Evolutionary conservation across 2,888 invertebrate genomes (phyloP).

Genomic region (Acanthosoma haemorrhoidale): DNA sequence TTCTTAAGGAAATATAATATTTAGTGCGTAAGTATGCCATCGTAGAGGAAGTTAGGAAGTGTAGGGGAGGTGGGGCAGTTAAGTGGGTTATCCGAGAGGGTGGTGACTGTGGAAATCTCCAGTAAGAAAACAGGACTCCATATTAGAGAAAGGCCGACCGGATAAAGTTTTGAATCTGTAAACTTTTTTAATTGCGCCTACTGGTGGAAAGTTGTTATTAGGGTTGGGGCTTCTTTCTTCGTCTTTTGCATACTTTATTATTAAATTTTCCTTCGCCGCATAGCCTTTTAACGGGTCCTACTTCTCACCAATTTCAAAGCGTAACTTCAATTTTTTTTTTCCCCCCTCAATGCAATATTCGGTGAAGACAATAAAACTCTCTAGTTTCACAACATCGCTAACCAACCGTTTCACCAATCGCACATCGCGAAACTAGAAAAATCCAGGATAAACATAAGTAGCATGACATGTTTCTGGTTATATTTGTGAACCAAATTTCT

Average conservation of each 20-base stretch:
- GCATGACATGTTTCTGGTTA: too few species aligned
- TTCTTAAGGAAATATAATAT: slow-evolving; percentile 2
- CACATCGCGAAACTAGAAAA: too few species aligned
- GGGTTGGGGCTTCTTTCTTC: neutral
- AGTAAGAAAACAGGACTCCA: neutral
- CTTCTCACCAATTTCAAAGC: neutral
- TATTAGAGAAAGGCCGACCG: neutral
- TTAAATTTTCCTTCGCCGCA: neutral
- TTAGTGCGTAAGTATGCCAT: neutral
- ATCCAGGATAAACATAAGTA: too few species aligned
- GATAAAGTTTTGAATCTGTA: neutral
- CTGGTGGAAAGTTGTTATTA: slow-evolving; percentile 5
- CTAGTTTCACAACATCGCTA: too few species aligned
- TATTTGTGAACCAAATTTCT: too few species aligned
- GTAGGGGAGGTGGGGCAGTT: neutral
- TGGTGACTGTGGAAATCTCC: too few species aligned
- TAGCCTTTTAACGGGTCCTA: neutral
- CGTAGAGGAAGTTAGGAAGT: too few species aligned
- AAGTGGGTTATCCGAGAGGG: neutral
- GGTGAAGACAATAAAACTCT: too few species aligned
- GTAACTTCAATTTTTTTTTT: too few species aligned
- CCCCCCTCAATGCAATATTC: too few species aligned
- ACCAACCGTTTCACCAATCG: too few species aligned
- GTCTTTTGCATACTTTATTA: neutral
- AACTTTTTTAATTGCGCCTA: slow-evolving; percentile 9